Evolutionary conservation across 1,140 invertebrate species (phyloP), one percentile per base, ranked within the genome.

Genomic region (Caenorhabditis inopinata): DNA sequence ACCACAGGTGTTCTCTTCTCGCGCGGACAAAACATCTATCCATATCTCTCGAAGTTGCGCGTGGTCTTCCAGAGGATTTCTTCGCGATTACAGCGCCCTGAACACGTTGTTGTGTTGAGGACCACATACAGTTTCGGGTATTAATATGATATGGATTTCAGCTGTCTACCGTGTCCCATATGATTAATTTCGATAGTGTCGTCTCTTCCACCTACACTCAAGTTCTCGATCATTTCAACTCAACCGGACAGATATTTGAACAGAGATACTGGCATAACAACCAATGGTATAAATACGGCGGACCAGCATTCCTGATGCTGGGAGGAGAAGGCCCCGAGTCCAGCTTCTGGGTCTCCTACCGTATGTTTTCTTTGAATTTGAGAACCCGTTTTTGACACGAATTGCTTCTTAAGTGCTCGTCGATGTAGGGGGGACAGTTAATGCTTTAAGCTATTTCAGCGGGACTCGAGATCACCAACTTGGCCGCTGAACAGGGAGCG

Each of bases 251-350:
- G 42, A 80, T 68, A n/a, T 82, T 62, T 48, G 2, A 81, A 42
- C 81, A 82, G 80, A 74, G 68, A 25, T 82, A 82, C 12, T 82
- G 45, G 42, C 81, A 80, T 46, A 82, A 74, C 48, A 48, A 73
- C 45, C 42, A 80, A 12, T 82, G 48, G 42, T 82, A 81, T 32
- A 74, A 82, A 62, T 25, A 74, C 23, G 81, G 81, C 2, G 82
- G 82, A 47, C 82, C 82, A 32, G 47, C 58, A 3, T 83, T 83
- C 82, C 32, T 83, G 5, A 83, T 83, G 82, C 48, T 83, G 9
- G 82, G 82, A 23, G 82, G 82, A 62, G 82, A 83, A 58, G 82
- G 80, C 16, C 80, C 82, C 1, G 76, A 74, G 42, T 47, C 51
- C 16, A 29, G 75, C 4, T 32, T 29, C 5, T 83, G 82, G 82